Evolutionary conservation across 2,113 vertebrate genomes (phyloP).

Genomic region (Struthidea cinerea): DNA sequence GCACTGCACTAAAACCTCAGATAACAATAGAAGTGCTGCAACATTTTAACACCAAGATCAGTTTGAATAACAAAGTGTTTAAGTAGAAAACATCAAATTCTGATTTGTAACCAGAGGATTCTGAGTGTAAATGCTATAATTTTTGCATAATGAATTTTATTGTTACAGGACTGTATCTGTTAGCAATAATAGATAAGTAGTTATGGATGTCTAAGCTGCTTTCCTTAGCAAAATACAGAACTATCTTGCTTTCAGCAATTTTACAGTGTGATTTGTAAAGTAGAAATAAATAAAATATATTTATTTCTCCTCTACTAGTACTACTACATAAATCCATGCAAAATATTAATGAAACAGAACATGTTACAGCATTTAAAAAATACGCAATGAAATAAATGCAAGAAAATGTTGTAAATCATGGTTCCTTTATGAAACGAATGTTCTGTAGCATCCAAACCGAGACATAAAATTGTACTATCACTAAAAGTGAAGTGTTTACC

Average conservation of each 20-base stretch:
- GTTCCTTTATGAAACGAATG: not conserved
- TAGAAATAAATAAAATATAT: not conserved
- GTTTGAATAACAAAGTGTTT: not conserved
- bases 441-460: not conserved
- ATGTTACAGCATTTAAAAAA: not conserved
- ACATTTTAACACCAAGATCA: not conserved
- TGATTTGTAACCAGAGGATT: not conserved
- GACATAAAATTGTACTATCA: not conserved
- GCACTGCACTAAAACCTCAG: not conserved
- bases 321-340: not conserved
- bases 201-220: not conserved
- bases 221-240: not conserved
- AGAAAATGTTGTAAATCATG: not conserved
- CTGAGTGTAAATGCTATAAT: not conserved
- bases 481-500: not conserved
- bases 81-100: not conserved
- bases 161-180: not conserved
- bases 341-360: conserved; percentile 6
- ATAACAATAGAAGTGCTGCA: not conserved
- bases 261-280: not conserved
- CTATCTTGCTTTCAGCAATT: not conserved
- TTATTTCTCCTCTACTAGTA: not conserved
- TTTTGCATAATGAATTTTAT: not conserved
- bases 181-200: not conserved
- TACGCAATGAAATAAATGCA: not conserved